Evolutionary conservation across 2,888 invertebrate species (phyloP), one percentile per base, ranked within the genome.

Genomic region (Agrypnus murinus): DNA sequence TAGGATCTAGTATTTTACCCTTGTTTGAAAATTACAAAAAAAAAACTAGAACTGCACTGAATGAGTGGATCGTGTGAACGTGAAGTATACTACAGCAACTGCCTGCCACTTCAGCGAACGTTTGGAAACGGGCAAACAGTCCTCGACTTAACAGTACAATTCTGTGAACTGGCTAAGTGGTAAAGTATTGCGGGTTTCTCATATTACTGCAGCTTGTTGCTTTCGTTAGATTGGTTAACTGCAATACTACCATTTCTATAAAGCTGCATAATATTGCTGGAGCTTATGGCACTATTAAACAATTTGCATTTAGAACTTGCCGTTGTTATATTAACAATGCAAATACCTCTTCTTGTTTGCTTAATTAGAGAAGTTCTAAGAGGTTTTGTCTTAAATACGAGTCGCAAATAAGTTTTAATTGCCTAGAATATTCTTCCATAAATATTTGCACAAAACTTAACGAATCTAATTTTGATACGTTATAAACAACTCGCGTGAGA

Each of bases 141-240:
- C 14, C 53, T 55, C 15, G 53, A 36, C 53, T 55, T 55, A 34
- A 36, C 53, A 55, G 53, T 32, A 32, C 53, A 15, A 10, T 34
- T 17, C 36, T 34, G 53, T 15, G 53, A 55, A 36, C 53, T 34
- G 34, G 34, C 34, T 15, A 36, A 55, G 53, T 55, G 53, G 53
- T 34, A 55, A 55, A 55, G 10, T 55, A 55, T 34, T 8, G 1
- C 14, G 3, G 4, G 53, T 25, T 19, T 32, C 34, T 53, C 53
- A 17, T 31, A 53, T 53, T 53, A 55, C 34, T 25, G 34, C 53
- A 9, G 36, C n/a, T 32, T 55, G 53, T 55, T 34, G 53, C 53
- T 32, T 32, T 7, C 10, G 19, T 46, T 46, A 15, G 32, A 14
- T 15, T 32, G 9, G 3, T 14, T 2, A 15, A 32, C 34, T 55